phyloP scores from a whole-genome alignment of 2,113 vertebrate genomes.

The Elgaria multicarinata region DNA sequence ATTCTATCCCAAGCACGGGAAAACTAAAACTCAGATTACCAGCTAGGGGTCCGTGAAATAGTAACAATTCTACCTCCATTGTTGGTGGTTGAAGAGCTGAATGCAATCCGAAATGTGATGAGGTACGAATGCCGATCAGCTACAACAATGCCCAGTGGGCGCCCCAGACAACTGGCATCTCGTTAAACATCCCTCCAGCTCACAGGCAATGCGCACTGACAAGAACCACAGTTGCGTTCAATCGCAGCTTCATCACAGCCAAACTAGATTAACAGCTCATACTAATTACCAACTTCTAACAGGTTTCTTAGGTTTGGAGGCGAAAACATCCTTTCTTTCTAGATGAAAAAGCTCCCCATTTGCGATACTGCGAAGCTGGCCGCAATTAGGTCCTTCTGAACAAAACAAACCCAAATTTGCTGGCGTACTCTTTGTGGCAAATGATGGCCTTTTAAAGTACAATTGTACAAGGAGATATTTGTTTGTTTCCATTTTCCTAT shows the following conservation, averaged over 20 bases:
- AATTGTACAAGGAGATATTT: constrained; percentile 55
- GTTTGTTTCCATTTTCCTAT: constrained; percentile 77
- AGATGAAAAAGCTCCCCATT: constrained; percentile 66
- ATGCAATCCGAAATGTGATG: not conserved
- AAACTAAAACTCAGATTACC: not conserved
- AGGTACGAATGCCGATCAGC: constrained; percentile 68
- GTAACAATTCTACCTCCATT: not conserved
- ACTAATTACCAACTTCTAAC: constrained; percentile 84
- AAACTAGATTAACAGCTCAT: constrained; percentile 83
- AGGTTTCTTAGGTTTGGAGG: constrained; percentile 73
- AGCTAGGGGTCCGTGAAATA: too few species aligned
- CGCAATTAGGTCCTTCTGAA: constrained; percentile 74
- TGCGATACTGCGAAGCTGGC: constrained; percentile 65
- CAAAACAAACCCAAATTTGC: constrained; percentile 51
- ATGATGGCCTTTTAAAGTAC: constrained; percentile 30
- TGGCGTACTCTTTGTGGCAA: constrained; percentile 38
- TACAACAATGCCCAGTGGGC: constrained; percentile 62
- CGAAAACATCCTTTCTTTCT: constrained; percentile 73
- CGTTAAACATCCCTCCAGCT: constrained; percentile 79
- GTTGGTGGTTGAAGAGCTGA: not conserved
- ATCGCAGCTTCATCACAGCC: constrained; percentile 81
- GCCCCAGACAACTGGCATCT: constrained; percentile 78
- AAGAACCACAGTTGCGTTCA: constrained; percentile 76
- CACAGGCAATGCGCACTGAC: constrained; percentile 73
- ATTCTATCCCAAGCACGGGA: not conserved